These are phyloP conservation scores for Azemiops feae DNA, from an alignment of 2,113 vertebrate genomes.

Conservation along the genomic window DNA sequence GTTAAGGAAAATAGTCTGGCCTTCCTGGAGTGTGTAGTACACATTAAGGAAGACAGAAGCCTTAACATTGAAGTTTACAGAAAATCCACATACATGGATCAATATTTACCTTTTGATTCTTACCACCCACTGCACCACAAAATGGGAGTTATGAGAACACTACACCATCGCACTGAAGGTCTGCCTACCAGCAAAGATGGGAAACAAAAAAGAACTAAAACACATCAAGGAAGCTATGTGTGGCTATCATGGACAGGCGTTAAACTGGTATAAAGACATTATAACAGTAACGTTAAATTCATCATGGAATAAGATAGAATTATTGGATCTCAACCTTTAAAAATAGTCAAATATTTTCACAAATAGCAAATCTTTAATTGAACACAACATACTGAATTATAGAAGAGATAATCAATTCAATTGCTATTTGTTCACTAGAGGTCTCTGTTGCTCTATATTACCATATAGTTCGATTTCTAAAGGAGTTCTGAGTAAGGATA, in stretches of 20 bases:
- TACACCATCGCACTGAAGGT: too few species aligned
- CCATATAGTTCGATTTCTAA: neutral
- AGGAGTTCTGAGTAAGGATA: neutral
- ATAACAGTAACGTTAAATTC: neutral
- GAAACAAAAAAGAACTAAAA: too few species aligned
- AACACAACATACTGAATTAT: neutral
- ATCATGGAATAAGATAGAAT: neutral
- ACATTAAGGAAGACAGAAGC: too few species aligned
- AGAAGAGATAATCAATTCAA: neutral
- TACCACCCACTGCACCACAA: too few species aligned
- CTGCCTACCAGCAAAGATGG: too few species aligned
- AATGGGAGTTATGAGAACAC: too few species aligned
- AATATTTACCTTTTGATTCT: too few species aligned
- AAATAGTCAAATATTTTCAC: neutral
- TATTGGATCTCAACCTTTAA: neutral
- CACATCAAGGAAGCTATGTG: too few species aligned
- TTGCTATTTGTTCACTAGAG: constrained; percentile 49
- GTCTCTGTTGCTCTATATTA: constrained; percentile 46
- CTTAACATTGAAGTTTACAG: too few species aligned
- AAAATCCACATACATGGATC: too few species aligned
- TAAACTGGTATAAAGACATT: neutral
- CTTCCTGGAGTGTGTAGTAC: too few species aligned
- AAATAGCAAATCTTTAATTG: neutral
- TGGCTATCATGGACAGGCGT: neutral
- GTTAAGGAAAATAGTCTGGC: too few species aligned